These are phyloP conservation scores for Crotophaga sulcirostris DNA, from an alignment of 2,113 vertebrate species.

Conservation along the genomic window DNA sequence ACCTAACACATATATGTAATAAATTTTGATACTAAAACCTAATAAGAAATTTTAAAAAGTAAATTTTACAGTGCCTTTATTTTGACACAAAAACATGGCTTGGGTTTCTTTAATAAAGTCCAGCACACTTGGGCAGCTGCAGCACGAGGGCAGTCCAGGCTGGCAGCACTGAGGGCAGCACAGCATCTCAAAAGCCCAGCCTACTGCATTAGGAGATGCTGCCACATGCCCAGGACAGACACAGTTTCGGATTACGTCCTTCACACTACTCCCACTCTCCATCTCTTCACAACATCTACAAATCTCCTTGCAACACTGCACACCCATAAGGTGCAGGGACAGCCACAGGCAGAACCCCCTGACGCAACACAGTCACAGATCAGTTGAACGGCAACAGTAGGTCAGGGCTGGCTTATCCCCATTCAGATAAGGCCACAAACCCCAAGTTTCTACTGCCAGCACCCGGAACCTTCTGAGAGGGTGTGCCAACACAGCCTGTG, in stretches of 20 bases:
- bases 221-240: background rate
- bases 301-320: accelerated
- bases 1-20: accelerated
- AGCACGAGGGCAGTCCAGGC: accelerated
- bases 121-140: background rate
- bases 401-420: background rate
- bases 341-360: background rate
- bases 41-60: background rate
- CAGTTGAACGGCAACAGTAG: accelerated
- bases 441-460: background rate
- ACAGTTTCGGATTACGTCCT: too few species aligned
- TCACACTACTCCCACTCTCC: too few species aligned
- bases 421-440: background rate
- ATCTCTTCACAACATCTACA: background rate
- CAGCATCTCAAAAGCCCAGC: background rate
- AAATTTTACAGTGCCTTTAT: too few species aligned
- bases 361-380: background rate
- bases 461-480: accelerated
- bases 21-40: background rate
- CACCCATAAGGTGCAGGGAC: background rate
- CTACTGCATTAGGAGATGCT: accelerated
- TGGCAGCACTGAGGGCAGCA: background rate
- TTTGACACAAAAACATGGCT: background rate
- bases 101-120: background rate
- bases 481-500: accelerated